These are phyloP conservation scores for Eupithecia insigniata DNA, from an alignment of 2,888 invertebrate species.

Conservation along the genomic window DNA sequence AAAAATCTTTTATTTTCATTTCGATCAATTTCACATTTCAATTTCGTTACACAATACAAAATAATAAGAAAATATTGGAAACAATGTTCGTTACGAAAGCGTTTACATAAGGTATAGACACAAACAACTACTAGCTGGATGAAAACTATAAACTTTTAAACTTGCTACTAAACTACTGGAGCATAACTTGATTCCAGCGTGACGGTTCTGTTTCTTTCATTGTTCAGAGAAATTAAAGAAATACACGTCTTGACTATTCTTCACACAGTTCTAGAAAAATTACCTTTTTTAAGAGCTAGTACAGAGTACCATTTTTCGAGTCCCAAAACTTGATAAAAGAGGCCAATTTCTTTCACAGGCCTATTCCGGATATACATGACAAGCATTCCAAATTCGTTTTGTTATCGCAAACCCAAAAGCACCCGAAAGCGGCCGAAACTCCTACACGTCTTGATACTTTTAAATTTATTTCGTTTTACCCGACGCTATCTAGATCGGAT, in stretches of 20 bases:
- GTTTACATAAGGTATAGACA: no score
- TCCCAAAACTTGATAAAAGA: slow-evolving; percentile 27
- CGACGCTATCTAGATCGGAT: slow-evolving; percentile 23
- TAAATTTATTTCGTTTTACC: slow-evolving; percentile 32
- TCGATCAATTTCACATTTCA: background rate
- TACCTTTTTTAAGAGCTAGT: background rate
- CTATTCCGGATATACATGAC: slow-evolving; percentile 26
- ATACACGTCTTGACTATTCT: background rate
- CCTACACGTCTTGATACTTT: slow-evolving; percentile 16
- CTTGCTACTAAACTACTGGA: no score
- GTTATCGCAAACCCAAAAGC: slow-evolving; percentile 24
- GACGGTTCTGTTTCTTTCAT: background rate
- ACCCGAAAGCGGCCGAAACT: slow-evolving; percentile 19
- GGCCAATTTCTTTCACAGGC: slow-evolving; percentile 27
- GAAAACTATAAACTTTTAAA: no score
- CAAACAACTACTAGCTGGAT: no score
- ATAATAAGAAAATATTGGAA: background rate
- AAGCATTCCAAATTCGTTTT: slow-evolving; percentile 27
- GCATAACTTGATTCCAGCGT: no score
- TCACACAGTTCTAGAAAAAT: background rate
- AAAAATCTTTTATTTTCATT: background rate
- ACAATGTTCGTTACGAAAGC: background rate
- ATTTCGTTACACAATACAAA: background rate
- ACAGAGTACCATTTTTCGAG: slow-evolving; percentile 9
- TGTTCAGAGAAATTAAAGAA: background rate